These are phyloP conservation scores for Gambelia wislizenii DNA, from an alignment of 2,797 vertebrate genomes.

Conservation along the genomic window DNA sequence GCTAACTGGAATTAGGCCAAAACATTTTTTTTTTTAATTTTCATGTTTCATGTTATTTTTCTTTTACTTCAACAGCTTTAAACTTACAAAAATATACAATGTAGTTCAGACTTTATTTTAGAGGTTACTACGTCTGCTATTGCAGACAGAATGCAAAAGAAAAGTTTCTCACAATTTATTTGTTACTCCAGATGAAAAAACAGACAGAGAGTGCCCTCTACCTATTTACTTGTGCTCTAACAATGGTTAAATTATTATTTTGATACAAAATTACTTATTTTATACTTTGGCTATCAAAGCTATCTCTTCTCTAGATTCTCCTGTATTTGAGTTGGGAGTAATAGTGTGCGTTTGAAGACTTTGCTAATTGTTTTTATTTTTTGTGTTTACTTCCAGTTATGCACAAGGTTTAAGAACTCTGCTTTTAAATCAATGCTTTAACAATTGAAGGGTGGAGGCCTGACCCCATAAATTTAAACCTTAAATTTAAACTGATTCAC, in stretches of 20 bases:
- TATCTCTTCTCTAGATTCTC: background rate
- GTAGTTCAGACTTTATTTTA: background rate
- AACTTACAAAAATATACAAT: background rate
- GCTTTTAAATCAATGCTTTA: too few species aligned
- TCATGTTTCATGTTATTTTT: constrained; percentile 2
- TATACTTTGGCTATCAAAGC: background rate
- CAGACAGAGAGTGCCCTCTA: constrained; percentile 21
- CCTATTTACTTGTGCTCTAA: background rate
- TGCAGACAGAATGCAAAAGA: background rate
- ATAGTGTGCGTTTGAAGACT: too few species aligned
- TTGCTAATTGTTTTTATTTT: too few species aligned
- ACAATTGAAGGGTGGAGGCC: too few species aligned
- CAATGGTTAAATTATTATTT: background rate
- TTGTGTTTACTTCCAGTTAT: too few species aligned
- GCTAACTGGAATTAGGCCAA: background rate
- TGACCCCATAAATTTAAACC: background rate
- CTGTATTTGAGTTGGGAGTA: too few species aligned
- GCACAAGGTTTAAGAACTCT: too few species aligned
- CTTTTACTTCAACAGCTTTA: background rate
- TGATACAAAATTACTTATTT: background rate
- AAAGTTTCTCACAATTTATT: background rate
- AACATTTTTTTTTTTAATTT: background rate
- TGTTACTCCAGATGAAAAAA: background rate
- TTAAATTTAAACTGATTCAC: background rate
- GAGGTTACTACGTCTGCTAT: background rate